A percentile compares a stretch with the other conserved stretches of the same genome.
Evolutionary conservation across 1,140 invertebrate species (phyloP).

Genomic region (Drosophila dunni): DNA sequence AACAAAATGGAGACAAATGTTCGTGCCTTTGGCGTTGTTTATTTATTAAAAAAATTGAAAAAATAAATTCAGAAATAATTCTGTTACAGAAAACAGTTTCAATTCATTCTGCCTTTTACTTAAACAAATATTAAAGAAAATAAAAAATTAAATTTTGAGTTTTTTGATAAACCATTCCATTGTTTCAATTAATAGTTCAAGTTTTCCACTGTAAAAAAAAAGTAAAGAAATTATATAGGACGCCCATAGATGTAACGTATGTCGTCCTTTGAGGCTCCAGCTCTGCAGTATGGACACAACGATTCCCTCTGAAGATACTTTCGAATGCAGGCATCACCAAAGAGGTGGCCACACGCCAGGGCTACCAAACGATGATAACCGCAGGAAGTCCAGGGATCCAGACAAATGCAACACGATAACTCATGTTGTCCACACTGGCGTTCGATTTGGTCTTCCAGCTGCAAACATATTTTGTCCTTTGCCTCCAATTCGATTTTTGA

Average conservation of each 20-base stretch:
- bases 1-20: conserved; percentile 16
- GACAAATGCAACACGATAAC: conserved; percentile 91
- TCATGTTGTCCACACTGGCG: background rate
- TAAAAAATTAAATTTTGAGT: too few relatives aligned
- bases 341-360: conserved; percentile 95
- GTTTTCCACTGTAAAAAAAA: too few relatives aligned
- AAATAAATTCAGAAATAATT: too few relatives aligned
- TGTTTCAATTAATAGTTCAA: too few relatives aligned
- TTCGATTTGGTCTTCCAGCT: background rate
- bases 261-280: background rate
- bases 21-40: background rate
- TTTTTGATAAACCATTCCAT: too few relatives aligned
- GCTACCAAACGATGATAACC: conserved; percentile 92
- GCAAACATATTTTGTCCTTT: conserved; percentile 8
- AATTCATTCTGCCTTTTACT: too few relatives aligned
- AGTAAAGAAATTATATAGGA: background rate
- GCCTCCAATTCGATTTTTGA: background rate
- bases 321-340: conserved; percentile 92
- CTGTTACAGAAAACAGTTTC: too few relatives aligned
- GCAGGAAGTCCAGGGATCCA: conserved; percentile 92
- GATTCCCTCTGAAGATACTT: conserved; percentile 87
- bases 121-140: too few relatives aligned
- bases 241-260: background rate
- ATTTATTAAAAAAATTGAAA: too few relatives aligned
- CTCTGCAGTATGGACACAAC: conserved; percentile 91